A percentile compares a stretch with the other conserved stretches of the same genome.
These are phyloP conservation scores for Megalops cyprinoides DNA, from an alignment of 2,797 vertebrate species.

Conservation along the genomic window DNA sequence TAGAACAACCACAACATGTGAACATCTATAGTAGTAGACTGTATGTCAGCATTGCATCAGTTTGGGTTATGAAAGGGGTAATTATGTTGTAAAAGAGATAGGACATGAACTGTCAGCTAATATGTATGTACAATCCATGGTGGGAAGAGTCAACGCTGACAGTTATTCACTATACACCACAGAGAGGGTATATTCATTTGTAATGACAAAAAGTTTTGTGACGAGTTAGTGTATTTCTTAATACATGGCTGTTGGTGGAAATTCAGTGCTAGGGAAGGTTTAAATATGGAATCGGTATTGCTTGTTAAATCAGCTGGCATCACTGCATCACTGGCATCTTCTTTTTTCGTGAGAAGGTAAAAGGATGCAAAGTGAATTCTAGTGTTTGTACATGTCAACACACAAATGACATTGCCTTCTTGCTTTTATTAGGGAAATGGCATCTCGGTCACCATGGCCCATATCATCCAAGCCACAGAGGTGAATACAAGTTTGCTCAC, in stretches of 20 bases:
- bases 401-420: background rate
- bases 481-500: conserved; percentile 62
- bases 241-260: too few relatives aligned
- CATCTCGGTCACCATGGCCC: conserved; percentile 88
- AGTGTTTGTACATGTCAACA: background rate
- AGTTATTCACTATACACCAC: too few relatives aligned
- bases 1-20: background rate
- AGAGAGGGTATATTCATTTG: too few relatives aligned
- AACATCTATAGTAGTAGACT: background rate
- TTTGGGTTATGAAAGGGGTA: background rate
- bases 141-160: background rate
- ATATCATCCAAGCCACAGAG: conserved; percentile 84
- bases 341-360: too few relatives aligned
- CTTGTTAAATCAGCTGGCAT: too few relatives aligned
- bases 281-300: too few relatives aligned
- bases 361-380: too few relatives aligned
- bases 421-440: conserved; percentile 84
- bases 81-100: conserved; percentile 12
- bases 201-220: too few relatives aligned
- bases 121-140: background rate
- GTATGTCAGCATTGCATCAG: background rate
- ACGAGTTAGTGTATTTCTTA: too few relatives aligned
- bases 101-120: too few relatives aligned
- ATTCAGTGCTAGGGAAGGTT: too few relatives aligned
- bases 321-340: too few relatives aligned